These are phyloP conservation scores for Anneissia japonica DNA, from an alignment of 35 echinoderm and acorn worm genomes.

Conservation along the genomic window DNA sequence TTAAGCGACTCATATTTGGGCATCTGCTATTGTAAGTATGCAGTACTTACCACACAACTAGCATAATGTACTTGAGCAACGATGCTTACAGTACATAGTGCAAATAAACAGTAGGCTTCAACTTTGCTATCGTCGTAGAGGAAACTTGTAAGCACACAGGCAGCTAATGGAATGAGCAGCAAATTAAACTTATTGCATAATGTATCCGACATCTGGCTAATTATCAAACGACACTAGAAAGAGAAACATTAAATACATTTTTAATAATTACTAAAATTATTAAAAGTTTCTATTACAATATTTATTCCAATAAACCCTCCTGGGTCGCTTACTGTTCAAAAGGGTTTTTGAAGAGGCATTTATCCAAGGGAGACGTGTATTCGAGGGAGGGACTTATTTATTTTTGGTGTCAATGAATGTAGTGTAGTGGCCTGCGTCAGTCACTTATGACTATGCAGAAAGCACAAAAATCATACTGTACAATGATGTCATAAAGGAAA, in stretches of 20 bases:
- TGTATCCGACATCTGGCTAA: slow-evolving; percentile 88
- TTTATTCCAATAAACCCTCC: not conserved
- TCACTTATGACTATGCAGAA: too few species aligned
- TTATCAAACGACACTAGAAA: slow-evolving; percentile 83
- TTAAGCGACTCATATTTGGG: too few species aligned
- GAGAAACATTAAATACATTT: not conserved
- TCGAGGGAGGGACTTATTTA: not conserved
- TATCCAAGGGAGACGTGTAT: not conserved
- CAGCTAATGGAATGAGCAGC: slow-evolving; percentile 35
- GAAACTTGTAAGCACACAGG: slow-evolving; percentile 3
- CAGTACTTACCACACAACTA: slow-evolving; percentile 76
- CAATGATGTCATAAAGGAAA: too few species aligned
- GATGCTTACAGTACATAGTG: slow-evolving; percentile 20
- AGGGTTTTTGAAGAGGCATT: not conserved
- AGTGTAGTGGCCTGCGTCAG: too few species aligned
- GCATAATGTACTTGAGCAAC: slow-evolving; percentile 64
- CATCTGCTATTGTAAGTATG: too few species aligned
- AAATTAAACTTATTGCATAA: slow-evolving; percentile 40
- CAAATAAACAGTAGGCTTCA: slow-evolving; percentile 54
- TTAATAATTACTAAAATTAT: not conserved
- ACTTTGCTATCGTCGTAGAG: slow-evolving; percentile 1
- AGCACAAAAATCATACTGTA: too few species aligned
- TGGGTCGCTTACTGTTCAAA: not conserved
- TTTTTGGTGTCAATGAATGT: too few species aligned
- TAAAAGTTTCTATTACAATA: not conserved